phyloP scores from a whole-genome alignment of 2,888 invertebrate species.

The Leistus spinibarbis region DNA sequence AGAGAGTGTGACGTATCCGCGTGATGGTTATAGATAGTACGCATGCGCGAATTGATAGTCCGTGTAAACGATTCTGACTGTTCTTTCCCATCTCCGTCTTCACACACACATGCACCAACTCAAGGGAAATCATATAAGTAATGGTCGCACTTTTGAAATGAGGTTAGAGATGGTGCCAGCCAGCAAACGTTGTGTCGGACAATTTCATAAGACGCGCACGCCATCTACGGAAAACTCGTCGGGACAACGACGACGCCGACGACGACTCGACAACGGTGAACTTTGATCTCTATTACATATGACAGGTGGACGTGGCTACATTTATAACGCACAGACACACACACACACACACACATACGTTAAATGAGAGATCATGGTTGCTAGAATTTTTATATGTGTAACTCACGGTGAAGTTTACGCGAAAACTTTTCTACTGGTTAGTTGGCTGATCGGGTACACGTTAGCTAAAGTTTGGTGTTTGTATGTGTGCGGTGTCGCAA shows the following conservation, averaged over 20 bases:
- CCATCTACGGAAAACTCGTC: constrained; percentile 1
- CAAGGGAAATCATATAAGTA: constrained; percentile 40
- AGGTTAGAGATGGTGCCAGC: constrained; percentile 21
- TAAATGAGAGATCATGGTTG: constrained; percentile 36
- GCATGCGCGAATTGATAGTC: neutral
- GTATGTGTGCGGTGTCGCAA: neutral
- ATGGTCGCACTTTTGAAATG: constrained; percentile 39
- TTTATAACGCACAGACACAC: no score
- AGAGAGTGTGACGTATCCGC: neutral
- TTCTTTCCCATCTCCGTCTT: neutral
- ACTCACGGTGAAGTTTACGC: neutral
- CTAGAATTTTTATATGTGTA: constrained; percentile 30
- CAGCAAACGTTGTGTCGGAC: constrained; percentile 10
- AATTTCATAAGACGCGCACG: constrained; percentile 8
- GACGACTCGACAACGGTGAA: constrained; percentile 1
- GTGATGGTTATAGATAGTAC: neutral
- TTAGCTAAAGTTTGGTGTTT: no score
- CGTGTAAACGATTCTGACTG: neutral
- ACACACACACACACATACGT: no score
- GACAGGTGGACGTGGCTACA: constrained; percentile 37
- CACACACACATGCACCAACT: constrained; percentile 1
- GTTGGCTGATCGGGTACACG: neutral
- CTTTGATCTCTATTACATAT: constrained; percentile 34
- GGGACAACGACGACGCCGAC: no score
- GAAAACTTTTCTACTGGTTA: neutral